Evolutionary conservation across 2,113 vertebrate genomes (phyloP).

Genomic region (Nyctereutes procyonoides): DNA sequence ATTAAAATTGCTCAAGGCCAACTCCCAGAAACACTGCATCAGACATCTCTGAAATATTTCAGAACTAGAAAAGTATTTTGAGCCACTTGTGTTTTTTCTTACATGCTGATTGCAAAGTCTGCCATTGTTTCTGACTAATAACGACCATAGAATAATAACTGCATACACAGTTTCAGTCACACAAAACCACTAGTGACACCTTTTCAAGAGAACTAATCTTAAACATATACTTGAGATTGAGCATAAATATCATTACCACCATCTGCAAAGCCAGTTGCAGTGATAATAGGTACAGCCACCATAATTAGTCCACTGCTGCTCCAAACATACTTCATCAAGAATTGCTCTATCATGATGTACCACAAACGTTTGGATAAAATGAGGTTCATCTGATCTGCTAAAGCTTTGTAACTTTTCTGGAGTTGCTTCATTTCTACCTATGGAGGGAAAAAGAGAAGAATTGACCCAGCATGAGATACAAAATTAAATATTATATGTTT

Average conservation of each 20-base stretch:
- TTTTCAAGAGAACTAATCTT: slow-evolving; percentile 48
- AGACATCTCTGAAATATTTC: slow-evolving; percentile 24
- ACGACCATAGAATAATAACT: background rate
- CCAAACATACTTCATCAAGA: slow-evolving; percentile 99
- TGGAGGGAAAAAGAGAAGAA: slow-evolving; percentile 58
- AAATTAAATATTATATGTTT: slow-evolving; percentile 28
- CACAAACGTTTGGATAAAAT: slow-evolving; percentile 98
- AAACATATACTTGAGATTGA: slow-evolving; percentile 66
- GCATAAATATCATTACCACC: slow-evolving; percentile 88
- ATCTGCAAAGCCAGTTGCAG: slow-evolving; percentile 97
- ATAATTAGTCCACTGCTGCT: slow-evolving; percentile 96
- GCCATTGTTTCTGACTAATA: slow-evolving; percentile 23
- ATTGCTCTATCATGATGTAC: slow-evolving; percentile 99
- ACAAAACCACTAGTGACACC: background rate
- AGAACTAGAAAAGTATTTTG: background rate
- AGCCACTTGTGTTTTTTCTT: background rate
- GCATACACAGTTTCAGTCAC: background rate
- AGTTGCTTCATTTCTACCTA: slow-evolving; percentile 99
- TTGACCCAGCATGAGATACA: slow-evolving; percentile 8
- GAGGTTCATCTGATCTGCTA: slow-evolving; percentile 97
- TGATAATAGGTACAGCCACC: slow-evolving; percentile 99
- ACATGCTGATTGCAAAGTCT: background rate
- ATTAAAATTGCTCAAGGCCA: slow-evolving; percentile 16
- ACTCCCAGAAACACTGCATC: background rate
- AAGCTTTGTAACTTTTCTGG: slow-evolving; percentile 95